These are phyloP conservation scores for Aix galericulata DNA, from an alignment of 2,113 vertebrate genomes.

Conservation along the genomic window DNA sequence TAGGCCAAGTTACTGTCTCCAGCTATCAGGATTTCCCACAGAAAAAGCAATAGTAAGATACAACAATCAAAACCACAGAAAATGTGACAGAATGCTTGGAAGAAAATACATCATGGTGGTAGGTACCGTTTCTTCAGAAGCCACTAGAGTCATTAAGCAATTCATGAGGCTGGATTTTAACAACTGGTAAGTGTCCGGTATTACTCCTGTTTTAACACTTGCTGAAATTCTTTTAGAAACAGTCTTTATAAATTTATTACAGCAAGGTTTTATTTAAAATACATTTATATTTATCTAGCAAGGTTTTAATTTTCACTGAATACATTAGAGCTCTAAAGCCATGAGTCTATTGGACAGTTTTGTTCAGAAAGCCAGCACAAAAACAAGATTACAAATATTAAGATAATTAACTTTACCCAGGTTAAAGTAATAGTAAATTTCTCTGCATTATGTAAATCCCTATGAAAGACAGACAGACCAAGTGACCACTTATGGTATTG, in stretches of 20 bases:
- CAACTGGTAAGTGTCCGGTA: not conserved
- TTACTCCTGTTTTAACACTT: not conserved
- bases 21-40: not conserved
- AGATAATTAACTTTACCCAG: not conserved
- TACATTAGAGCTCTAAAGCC: not conserved
- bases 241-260: not conserved
- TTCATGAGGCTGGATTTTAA: not conserved
- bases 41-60: not conserved
- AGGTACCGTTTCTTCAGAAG: not conserved
- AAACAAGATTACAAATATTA: conserved; percentile 19
- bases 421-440: conserved; percentile 11
- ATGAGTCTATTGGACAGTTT: not conserved
- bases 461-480: conserved; percentile 13
- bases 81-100: not conserved
- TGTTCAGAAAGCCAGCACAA: not conserved
- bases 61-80: not conserved
- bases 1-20: not conserved
- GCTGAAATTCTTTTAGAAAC: not conserved
- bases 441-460: conserved; percentile 27
- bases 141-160: not conserved
- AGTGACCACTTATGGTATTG: conserved; percentile 2
- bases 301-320: not conserved
- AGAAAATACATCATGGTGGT: not conserved
- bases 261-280: not conserved
- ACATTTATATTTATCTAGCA: not conserved